Conservation (phyloP, 2,113 vertebrate genomes). For the Hystrix cristata region DNA sequence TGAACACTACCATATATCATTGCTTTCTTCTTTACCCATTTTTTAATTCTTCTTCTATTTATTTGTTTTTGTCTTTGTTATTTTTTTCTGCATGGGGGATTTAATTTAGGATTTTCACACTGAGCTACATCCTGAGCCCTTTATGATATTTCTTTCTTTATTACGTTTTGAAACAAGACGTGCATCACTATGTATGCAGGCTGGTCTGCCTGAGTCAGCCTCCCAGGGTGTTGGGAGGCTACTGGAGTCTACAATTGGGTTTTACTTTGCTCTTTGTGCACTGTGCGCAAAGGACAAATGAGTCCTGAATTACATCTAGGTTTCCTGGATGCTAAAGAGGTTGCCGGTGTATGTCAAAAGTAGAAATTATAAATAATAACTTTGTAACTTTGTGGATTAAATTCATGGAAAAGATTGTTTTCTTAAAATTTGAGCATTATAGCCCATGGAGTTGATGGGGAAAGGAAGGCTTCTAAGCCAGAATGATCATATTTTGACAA, state of each 20-base stretch:
- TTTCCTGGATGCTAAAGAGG: background rate
- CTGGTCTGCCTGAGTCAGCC: rapidly evolving
- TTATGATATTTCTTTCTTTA: background rate
- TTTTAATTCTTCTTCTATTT: background rate
- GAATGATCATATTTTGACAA: background rate
- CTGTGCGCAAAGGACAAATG: background rate
- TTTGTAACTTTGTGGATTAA: background rate
- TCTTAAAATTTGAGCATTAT: background rate
- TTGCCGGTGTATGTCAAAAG: background rate
- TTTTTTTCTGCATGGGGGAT: background rate
- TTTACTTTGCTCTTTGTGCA: background rate
- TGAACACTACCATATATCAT: background rate
- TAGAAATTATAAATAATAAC: background rate
- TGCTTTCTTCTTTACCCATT: background rate
- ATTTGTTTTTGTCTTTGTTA: background rate
- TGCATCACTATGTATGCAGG: background rate
- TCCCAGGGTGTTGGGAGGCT: background rate
- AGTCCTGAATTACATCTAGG: background rate
- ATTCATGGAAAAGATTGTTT: background rate
- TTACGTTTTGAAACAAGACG: background rate
- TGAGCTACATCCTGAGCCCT: background rate
- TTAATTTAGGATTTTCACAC: background rate
- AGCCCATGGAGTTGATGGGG: background rate
- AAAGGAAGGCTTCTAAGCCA: background rate
- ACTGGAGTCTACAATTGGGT: rapidly evolving